These are phyloP conservation scores for Anolis sagrei DNA, from an alignment of 2,113 vertebrate species.

Conservation along the genomic window DNA sequence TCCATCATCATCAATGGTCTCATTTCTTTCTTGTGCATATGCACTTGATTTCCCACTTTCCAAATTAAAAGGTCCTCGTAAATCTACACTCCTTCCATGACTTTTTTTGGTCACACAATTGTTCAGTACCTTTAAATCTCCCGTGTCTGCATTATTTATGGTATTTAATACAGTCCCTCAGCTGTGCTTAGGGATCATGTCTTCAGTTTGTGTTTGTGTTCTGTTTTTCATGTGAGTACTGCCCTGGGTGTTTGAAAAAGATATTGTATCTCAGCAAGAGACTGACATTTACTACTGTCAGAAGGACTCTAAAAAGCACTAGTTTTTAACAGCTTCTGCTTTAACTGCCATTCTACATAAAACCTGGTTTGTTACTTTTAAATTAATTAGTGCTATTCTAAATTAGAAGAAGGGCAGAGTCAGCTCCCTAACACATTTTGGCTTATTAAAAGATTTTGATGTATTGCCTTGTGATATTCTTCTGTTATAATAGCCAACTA, in stretches of 20 bases:
- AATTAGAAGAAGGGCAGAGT: constrained; percentile 29
- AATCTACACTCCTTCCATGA: constrained; percentile 39
- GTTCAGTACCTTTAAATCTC: constrained; percentile 45
- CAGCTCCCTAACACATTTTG: background rate
- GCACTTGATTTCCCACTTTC: constrained; percentile 49
- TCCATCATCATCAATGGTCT: constrained; percentile 35
- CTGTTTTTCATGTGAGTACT: constrained; percentile 48
- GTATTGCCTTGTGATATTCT: background rate
- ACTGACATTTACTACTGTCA: constrained; percentile 57
- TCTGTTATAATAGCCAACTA: background rate
- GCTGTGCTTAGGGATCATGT: constrained; percentile 50
- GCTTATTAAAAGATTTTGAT: constrained; percentile 47
- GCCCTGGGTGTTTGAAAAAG: constrained; percentile 60
- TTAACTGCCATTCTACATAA: constrained; percentile 57
- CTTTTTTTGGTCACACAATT: constrained; percentile 49
- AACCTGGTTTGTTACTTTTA: constrained; percentile 57
- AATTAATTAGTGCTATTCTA: constrained; percentile 59
- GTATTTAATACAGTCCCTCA: constrained; percentile 54
- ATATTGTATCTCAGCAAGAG: constrained; percentile 52
- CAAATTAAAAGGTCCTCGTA: constrained; percentile 57
- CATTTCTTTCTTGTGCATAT: constrained; percentile 2
- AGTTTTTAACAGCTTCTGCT: constrained; percentile 56
- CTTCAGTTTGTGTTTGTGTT: constrained; percentile 50
- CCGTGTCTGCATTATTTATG: constrained; percentile 43
- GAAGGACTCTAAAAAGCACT: constrained; percentile 54